Base-by-base conservation (phyloP, 2,113 vertebrate genomes). In the Thinocorus orbignyianus region DNA sequence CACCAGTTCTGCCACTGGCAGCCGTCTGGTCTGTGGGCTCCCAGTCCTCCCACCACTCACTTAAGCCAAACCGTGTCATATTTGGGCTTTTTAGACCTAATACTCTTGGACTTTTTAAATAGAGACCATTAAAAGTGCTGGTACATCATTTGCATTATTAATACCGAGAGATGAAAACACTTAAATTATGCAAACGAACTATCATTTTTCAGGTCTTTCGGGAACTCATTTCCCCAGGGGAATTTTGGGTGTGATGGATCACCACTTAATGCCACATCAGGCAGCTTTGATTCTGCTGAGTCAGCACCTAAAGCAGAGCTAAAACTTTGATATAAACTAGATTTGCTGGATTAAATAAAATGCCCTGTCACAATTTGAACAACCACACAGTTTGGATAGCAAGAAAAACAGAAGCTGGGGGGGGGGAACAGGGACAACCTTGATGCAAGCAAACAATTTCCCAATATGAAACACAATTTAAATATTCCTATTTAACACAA, bases 121-220 rank as follows among this genome's bases (percentile, higher is more conserved):
- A 25, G 25, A 83, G 79, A 57, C 86, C 86, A 92, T 88, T 92
- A 92, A 64, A 88, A 90, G 9, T 71, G 24, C 79, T 77, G 33
- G 58, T 66, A 78, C 60, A 95, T 86, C 86, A 66, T 86, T 39
- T 97, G 88, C 92, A 97, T 96, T 97, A 97, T 97, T 97, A 90
- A 96, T 96, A 83, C 7, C 10, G 23, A 77, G 86, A 94, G 92
- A 94, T 83, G 68, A 86, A 95, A 95, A 86, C 76, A 77, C n/a
- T 41, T 95, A 80, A 94, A 95, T 95, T 93, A 97, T 94, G 92
- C 44, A 95, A 80, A 88, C 16, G 1, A 95, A 93, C 72, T 70
- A 88, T 7, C 6, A 73, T 70, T 92, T 86, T 80, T 71, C 46
- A 65, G 55, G 60, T 54, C 91, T 95, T 93, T 83, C 3, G 76